Percentiles rank a stretch among this genome's conserved stretches.
Conservation (phyloP, 2,888 invertebrate genomes). For the Ceramica pisi region DNA sequence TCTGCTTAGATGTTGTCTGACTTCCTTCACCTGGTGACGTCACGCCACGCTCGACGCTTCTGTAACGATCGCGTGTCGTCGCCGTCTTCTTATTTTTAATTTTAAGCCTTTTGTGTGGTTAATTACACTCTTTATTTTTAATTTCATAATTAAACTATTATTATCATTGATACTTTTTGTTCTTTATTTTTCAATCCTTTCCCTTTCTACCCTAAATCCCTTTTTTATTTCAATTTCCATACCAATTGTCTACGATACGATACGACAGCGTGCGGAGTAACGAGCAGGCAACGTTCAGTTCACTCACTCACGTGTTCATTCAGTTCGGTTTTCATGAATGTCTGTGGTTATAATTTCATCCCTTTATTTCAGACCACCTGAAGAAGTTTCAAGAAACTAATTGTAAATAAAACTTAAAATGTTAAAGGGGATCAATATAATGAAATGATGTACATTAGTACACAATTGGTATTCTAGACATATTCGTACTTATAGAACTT, state of each 20-base stretch:
- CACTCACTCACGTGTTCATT: constrained; percentile 51
- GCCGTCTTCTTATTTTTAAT: constrained; percentile 86
- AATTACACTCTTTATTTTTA: constrained; percentile 90
- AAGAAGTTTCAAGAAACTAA: constrained; percentile 76
- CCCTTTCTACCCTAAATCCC: constrained; percentile 76
- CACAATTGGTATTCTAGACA: constrained; percentile 90
- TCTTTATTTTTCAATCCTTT: constrained; percentile 83
- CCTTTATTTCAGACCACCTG: constrained; percentile 80
- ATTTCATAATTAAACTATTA: constrained; percentile 90
- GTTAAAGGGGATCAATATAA: constrained; percentile 90
- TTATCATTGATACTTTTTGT: constrained; percentile 88
- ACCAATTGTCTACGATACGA: constrained; percentile 82
- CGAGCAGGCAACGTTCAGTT: constrained; percentile 54
- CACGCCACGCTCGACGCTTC: constrained; percentile 66
- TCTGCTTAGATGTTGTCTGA: constrained; percentile 67
- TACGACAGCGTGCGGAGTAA: constrained; percentile 67
- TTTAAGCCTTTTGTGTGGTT: constrained; percentile 90
- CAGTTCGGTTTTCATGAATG: constrained; percentile 61
- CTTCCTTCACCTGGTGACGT: constrained; percentile 67
- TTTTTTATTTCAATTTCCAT: constrained; percentile 75
- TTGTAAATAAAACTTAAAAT: constrained; percentile 89
- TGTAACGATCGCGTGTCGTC: constrained; percentile 80
- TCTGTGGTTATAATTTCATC: constrained; percentile 67
- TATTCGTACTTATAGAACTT: constrained; percentile 87
- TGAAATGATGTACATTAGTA: constrained; percentile 88